Evolutionary conservation across 2,888 invertebrate species (phyloP), one percentile per base, ranked within the genome.

Genomic region (Timandra comae): DNA sequence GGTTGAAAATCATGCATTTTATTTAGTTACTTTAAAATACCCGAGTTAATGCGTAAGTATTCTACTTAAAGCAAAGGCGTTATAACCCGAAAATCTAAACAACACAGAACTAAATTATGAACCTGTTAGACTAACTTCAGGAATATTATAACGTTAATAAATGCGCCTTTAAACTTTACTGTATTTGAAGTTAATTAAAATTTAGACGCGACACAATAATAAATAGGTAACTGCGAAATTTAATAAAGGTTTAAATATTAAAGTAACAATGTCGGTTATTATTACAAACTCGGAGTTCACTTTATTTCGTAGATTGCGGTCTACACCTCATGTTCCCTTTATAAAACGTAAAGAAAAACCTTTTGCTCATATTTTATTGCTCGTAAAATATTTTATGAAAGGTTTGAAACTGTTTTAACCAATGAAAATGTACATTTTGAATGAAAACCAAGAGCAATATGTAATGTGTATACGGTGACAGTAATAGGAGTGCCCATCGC

Each of bases 371-470:
- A 16, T 22, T 29, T 33, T 33, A 30, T 27, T 30, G 30, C 3
- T 9, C 28, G 25, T 34, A 34, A 41, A 37, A 34, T 31, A 30
- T 26, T 41, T 37, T 34, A 41, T 41, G 34, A 34, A 41, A 37
- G 32, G 41, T 34, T 32, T 22, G 32, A 33, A 33, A 2, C 8
- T 8, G 22, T n/a, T n/a, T n/a, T n/a, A n/a, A n/a, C n/a, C n/a
- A n/a, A n/a, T n/a, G n/a, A n/a, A n/a, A n/a, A n/a, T n/a, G n/a
- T n/a, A n/a, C n/a, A n/a, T n/a, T n/a, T n/a, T n/a, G n/a, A n/a
- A n/a, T n/a, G n/a, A n/a, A n/a, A n/a, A n/a, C n/a, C n/a, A n/a
- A n/a, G n/a, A n/a, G n/a, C n/a, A n/a, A n/a, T n/a, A n/a, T n/a
- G n/a, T n/a, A n/a, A n/a, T n/a, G n/a, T n/a, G n/a, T n/a, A n/a